Percentiles rank a stretch among this genome's conserved stretches.
Evolutionary conservation across 1,140 invertebrate genomes (phyloP).

Genomic region (Drosophila oshimai): DNA sequence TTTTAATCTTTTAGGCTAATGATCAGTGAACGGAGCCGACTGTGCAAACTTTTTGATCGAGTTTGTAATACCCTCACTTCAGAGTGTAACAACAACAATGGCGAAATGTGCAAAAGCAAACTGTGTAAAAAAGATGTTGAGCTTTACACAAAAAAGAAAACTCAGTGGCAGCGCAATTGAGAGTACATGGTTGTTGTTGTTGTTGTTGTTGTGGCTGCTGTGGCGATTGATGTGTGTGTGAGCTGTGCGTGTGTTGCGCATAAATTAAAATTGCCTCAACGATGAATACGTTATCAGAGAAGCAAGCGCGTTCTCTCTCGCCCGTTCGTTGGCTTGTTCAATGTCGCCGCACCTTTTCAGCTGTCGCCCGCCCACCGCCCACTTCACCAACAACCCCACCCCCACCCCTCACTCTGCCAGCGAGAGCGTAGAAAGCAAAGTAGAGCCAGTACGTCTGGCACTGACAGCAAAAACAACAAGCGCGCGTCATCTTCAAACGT

Average conservation of each 20-base stretch:
- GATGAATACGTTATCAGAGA: slow-evolving; percentile 67
- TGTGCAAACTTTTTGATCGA: neutral
- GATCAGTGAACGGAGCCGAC: neutral
- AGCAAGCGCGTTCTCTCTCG: slow-evolving; percentile 9
- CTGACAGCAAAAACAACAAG: slow-evolving; percentile 56
- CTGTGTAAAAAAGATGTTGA: slow-evolving; percentile 48
- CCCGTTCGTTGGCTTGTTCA: slow-evolving; percentile 61
- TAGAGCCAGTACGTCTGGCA: slow-evolving; percentile 70
- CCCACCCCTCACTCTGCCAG: neutral
- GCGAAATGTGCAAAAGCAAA: slow-evolving; percentile 52
- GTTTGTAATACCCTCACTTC: neutral
- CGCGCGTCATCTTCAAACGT: slow-evolving; percentile 70
- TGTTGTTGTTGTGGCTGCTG: slow-evolving; percentile 8
- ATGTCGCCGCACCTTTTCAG: slow-evolving; percentile 69
- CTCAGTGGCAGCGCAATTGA: slow-evolving; percentile 18
- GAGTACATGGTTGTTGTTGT: slow-evolving; percentile 52
- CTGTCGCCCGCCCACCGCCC: slow-evolving; percentile 24
- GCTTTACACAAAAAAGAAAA: slow-evolving; percentile 23
- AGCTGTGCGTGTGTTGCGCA: slow-evolving; percentile 48
- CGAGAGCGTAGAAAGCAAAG: slow-evolving; percentile 37
- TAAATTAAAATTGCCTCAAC: slow-evolving; percentile 74
- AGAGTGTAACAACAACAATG: slow-evolving; percentile 53
- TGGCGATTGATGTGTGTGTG: slow-evolving; percentile 31
- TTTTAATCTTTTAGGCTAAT: neutral
- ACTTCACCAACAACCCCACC: neutral